phyloP scores from a whole-genome alignment of 2,797 vertebrate genomes.

The Psittacula echo region DNA sequence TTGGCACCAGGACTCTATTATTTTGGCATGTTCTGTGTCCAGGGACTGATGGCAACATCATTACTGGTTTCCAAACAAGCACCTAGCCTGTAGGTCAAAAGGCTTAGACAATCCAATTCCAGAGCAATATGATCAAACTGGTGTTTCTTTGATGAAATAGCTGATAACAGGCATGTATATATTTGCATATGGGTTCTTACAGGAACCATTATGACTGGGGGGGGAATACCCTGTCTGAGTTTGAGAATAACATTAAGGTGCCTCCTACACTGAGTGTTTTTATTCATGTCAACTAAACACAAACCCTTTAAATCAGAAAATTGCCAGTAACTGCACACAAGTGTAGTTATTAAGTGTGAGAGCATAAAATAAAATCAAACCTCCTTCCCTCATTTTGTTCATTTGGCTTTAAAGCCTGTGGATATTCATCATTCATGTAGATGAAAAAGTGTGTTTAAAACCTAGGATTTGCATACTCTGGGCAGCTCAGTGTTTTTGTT shows the following conservation, averaged over 20 bases:
- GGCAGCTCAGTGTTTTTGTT: background rate
- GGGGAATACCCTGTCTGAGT: background rate
- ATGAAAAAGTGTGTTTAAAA: background rate
- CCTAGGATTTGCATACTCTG: background rate
- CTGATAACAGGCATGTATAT: background rate
- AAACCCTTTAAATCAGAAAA: background rate
- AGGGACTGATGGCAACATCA: accelerated
- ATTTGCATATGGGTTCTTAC: background rate
- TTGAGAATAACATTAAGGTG: background rate
- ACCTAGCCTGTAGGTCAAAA: background rate
- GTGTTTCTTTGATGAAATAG: background rate
- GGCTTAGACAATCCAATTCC: background rate
- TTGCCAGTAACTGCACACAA: background rate
- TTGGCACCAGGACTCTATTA: too few species aligned
- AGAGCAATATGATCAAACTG: background rate
- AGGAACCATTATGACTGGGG: background rate
- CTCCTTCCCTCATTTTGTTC: background rate
- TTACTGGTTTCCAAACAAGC: background rate
- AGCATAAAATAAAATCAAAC: background rate
- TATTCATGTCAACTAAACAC: background rate
- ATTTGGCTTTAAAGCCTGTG: background rate
- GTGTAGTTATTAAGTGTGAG: background rate
- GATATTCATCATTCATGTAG: background rate
- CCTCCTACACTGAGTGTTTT: background rate
- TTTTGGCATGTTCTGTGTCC: background rate